A percentile compares a stretch with the other conserved stretches of the same genome.
Conservation (phyloP, 2,113 vertebrate genomes). For the Phainopepla nitens region DNA sequence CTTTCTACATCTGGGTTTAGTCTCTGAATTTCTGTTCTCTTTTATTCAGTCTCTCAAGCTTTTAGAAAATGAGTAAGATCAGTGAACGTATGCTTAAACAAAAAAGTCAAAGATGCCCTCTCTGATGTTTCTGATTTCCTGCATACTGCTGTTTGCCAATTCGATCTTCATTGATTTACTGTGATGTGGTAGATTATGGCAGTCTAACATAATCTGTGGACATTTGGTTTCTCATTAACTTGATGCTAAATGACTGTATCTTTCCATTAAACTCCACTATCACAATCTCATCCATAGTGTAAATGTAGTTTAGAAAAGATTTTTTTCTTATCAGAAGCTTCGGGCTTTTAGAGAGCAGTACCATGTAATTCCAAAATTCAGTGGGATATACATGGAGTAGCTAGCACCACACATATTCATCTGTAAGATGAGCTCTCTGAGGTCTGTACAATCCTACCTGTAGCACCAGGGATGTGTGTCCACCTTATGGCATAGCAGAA, state of each 20-base stretch:
- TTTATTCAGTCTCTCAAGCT: constrained; percentile 27
- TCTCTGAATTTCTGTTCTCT: background rate
- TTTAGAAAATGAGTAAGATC: background rate
- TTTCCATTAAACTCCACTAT: background rate
- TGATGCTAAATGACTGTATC: constrained; percentile 3
- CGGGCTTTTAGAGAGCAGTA: background rate
- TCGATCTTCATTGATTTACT: constrained; percentile 15
- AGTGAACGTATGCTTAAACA: background rate
- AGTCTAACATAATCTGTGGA: background rate
- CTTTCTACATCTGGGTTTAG: background rate
- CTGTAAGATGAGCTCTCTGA: background rate
- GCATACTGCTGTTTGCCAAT: constrained; percentile 9
- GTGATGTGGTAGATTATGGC: background rate
- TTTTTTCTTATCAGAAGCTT: constrained; percentile 8
- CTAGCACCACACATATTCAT: background rate
- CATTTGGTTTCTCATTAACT: constrained; percentile 26
- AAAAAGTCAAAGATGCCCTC: background rate
- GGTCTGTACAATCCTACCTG: background rate
- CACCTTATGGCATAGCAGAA: background rate
- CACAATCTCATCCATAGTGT: background rate
- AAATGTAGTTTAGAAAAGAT: constrained; percentile 19
- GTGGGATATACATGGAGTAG: background rate
- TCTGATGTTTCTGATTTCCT: constrained; percentile 7
- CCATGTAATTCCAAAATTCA: constrained; percentile 19
- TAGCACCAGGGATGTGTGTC: background rate